Base-by-base conservation (phyloP, 2,888 invertebrate genomes). In the Teleiodes luculella region DNA sequence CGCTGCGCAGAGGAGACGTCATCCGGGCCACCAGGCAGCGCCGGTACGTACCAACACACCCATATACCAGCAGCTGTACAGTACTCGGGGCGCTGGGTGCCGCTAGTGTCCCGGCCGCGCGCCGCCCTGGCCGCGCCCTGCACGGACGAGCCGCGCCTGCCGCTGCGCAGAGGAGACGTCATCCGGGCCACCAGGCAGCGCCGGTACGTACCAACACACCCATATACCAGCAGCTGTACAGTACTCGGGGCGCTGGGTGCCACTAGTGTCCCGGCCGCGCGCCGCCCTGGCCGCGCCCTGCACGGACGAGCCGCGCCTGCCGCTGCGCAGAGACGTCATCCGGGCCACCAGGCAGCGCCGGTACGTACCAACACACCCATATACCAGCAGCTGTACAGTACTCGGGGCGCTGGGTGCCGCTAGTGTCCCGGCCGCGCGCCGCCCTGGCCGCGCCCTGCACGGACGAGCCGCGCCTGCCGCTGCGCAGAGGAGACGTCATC, bases 11-110 rank as follows among this genome's bases (percentile, higher is more conserved):
- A 0, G 96, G 94, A 0, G 96, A 98, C 73, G 77, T 90, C 10
- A 91, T 98, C 7, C 82, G 93, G 39, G 97, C 96, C 35, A 97
- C 98, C 0, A 86, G 98, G 54, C 97, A 97, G 93, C 92, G 95
- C 70, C 94, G 92, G 96, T 96, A 72, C 73, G 68, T 57, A 5
- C 24, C 24, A 4, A 24, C 6, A 24, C 3, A 24, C 24, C 3
- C 3, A 3, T 24, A 6, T 24, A 24, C 24, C 3, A 24, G n/a
- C n/a, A n/a, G n/a, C n/a, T n/a, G n/a, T n/a, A n/a, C n/a, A n/a
- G n/a, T n/a, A n/a, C n/a, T n/a, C n/a, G n/a, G 98, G 98, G 0
- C 92, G 93, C 49, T 94, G 95, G 93, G 82, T 95, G 69, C 98
- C 98, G 4, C 58, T 91, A 30, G 0, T 53, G 5, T n/a, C 51